Base-by-base conservation (phyloP, 1,140 invertebrate species). In the Drosophila miranda region DNA sequence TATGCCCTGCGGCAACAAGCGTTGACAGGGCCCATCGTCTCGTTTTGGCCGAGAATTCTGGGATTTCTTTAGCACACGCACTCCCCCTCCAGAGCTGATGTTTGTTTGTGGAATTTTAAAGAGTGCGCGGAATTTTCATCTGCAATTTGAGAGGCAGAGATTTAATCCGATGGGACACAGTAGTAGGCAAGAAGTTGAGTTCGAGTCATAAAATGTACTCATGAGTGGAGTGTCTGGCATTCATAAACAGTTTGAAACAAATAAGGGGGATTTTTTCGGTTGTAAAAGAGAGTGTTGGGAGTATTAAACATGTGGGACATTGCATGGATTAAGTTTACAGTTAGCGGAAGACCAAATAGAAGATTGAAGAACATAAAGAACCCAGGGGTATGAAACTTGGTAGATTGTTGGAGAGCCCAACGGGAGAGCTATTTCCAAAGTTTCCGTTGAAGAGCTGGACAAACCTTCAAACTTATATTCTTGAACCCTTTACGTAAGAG, bases 81-180 rank as follows among this genome's bases (percentile, higher is more conserved):
- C 46, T 38, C 14, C 34, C 9, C n/a, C 49, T 9, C 4, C 16
- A 21, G 41, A 41, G 21, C 16, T 11, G 16, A n/a, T 21, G 43
- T 34, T 43, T 51, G 60, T 30, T 51, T 75, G 43, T 80, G 67
- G 80, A 80, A 81, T 84, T 81, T 84, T 84, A 77, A 84, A 77
- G 66, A 77, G 81, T 51, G 23, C 23, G 23, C 50, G 49, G 46
- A 49, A 58, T 80, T 71, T 72, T 80, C 51, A 55, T 55, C 23
- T 82, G 81, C 77, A 73, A 30, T 74, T 42, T 16, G 34, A 41
- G 34, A 13, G 11, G 34, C 34, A 28, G 11, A 87, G 81, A 81
- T 84, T 86, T 70, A 69, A 69, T 69, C 63, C 26, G 14, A 16
- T 43, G 23, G 34, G 11, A 13, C 34, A 38, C 34, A 38, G 34